Evolutionary conservation across 2,888 invertebrate species (phyloP).

Genomic region (Ichneumoninae sp.): DNA sequence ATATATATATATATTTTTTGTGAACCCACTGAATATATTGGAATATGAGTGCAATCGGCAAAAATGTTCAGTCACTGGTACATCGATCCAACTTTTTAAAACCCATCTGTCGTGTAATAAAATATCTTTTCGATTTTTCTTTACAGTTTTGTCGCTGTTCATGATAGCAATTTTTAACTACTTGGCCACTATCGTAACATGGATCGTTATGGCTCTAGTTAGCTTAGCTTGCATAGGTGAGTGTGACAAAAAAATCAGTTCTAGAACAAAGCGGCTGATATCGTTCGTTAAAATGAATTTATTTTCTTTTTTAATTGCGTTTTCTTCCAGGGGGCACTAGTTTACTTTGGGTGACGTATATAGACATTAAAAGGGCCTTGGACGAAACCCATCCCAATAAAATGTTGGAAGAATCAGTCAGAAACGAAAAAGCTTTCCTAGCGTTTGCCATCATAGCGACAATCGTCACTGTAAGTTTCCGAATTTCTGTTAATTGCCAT

Average conservation of each 20-base stretch:
- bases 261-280: not conserved
- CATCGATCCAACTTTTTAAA: slow-evolving; percentile 1
- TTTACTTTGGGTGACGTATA: slow-evolving; percentile 95
- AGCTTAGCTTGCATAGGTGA: slow-evolving; percentile 90
- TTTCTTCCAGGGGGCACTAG: slow-evolving; percentile 87
- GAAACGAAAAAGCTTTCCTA: slow-evolving; percentile 94
- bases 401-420: slow-evolving; percentile 90
- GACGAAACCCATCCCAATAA: slow-evolving; percentile 85
- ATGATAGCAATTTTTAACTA: slow-evolving; percentile 94
- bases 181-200: slow-evolving; percentile 93
- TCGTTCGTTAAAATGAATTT: slow-evolving; percentile 20
- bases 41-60: not conserved
- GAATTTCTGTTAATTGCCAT: not conserved
- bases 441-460: slow-evolving; percentile 94
- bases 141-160: slow-evolving; percentile 91
- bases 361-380: slow-evolving; percentile 89
- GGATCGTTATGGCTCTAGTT: slow-evolving; percentile 94
- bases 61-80: not conserved
- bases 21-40: not conserved
- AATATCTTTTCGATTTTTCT: slow-evolving; percentile 59
- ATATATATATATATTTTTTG: too few species aligned
- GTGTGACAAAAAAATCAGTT: slow-evolving; percentile 61
- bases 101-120: not conserved
- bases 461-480: slow-evolving; percentile 91
- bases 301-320: slow-evolving; percentile 10